These are phyloP conservation scores for Eucidaris tribuloides DNA, from an alignment of 35 echinoderm and acorn worm species.

Conservation along the genomic window DNA sequence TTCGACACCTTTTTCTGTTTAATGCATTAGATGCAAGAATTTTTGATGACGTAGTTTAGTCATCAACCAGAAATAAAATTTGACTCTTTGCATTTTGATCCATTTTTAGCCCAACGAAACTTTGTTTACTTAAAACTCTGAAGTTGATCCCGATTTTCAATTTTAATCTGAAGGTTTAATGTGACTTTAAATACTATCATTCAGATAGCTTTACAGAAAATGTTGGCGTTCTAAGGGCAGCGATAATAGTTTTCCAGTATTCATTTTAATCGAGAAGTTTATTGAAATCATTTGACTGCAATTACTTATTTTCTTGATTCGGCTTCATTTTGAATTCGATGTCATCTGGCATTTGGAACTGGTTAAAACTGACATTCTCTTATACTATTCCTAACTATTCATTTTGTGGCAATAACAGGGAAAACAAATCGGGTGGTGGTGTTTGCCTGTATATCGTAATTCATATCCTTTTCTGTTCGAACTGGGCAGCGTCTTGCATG, in stretches of 20 bases:
- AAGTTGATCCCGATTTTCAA: neutral
- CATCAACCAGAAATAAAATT: neutral
- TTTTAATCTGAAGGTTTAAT: neutral
- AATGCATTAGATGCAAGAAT: neutral
- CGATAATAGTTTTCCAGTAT: neutral
- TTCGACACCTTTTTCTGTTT: neutral
- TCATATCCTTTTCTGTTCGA: no score
- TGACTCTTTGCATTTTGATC: neutral
- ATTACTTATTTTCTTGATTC: neutral
- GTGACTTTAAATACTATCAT: neutral
- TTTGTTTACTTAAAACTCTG: neutral
- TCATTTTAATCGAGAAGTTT: neutral
- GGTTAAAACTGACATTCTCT: neutral
- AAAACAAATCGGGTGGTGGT: no score
- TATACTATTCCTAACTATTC: neutral
- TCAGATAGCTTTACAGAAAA: neutral
- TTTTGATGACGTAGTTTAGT: neutral
- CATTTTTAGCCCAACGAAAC: neutral
- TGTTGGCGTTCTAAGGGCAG: neutral
- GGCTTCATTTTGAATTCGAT: neutral
- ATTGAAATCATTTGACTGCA: neutral
- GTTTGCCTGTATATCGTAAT: no score
- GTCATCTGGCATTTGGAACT: neutral
- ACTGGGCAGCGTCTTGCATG: no score
- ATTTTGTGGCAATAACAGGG: neutral